phyloP scores from a whole-genome alignment of 2,888 invertebrate species.

The Hydropsyche betteni region DNA sequence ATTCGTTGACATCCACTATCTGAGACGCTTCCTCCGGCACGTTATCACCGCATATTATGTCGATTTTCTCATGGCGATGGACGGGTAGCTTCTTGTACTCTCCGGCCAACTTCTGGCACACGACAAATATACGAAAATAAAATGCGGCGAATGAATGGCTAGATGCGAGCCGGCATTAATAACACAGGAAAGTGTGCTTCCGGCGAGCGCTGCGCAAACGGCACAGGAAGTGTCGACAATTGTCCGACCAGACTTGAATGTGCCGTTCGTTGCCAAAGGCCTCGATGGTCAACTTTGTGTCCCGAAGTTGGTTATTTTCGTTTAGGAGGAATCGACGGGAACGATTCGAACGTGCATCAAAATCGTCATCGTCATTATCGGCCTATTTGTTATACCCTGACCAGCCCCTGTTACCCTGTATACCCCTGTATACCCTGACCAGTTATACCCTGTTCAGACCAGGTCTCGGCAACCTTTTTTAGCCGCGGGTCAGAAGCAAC shows the following conservation, averaged over 20 bases:
- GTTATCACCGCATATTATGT: not conserved
- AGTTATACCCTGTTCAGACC: too few species aligned
- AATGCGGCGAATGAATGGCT: slow-evolving; percentile 4
- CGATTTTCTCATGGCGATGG: too few species aligned
- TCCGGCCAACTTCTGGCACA: not conserved
- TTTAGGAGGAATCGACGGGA: too few species aligned
- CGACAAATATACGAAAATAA: slow-evolving; percentile 5
- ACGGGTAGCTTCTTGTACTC: not conserved
- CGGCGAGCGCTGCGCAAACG: slow-evolving; percentile 19
- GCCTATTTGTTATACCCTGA: too few species aligned
- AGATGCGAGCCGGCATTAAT: slow-evolving; percentile 33
- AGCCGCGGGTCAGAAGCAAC: too few species aligned
- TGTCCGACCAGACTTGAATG: slow-evolving; percentile 11
- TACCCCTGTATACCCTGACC: too few species aligned
- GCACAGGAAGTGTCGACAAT: slow-evolving; percentile 20
- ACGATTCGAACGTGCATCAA: too few species aligned
- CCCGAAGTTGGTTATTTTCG: too few species aligned
- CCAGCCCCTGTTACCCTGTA: too few species aligned
- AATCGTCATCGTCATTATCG: too few species aligned
- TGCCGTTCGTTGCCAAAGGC: not conserved
- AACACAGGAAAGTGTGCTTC: slow-evolving; percentile 41
- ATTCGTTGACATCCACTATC: too few species aligned
- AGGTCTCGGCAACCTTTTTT: too few species aligned
- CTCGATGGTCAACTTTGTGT: not conserved
- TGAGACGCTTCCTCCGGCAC: not conserved